Conservation (phyloP, 2,797 vertebrate species). For the Anas bernieri region DNA sequence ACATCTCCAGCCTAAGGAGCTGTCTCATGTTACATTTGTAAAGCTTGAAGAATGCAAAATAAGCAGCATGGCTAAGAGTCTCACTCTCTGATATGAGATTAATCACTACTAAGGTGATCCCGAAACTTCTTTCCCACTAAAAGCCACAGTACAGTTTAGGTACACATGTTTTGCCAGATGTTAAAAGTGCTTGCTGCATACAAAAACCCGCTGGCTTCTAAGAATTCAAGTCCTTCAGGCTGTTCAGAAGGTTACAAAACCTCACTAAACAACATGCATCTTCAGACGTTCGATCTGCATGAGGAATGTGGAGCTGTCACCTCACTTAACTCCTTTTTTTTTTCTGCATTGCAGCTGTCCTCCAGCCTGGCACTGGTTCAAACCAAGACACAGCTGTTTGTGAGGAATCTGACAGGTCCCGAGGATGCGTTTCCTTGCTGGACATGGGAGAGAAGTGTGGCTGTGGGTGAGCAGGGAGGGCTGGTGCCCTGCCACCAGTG, state of each 20-base stretch:
- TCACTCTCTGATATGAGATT: rapidly evolving
- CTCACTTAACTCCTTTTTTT: neutral
- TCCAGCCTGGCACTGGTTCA: neutral
- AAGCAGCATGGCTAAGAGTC: neutral
- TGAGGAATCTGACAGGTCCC: neutral
- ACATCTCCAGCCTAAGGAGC: neutral
- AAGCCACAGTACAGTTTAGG: rapidly evolving
- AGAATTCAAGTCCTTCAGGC: neutral
- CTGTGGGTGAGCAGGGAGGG: neutral
- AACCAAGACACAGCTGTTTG: neutral
- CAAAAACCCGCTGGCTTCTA: neutral
- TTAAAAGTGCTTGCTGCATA: neutral
- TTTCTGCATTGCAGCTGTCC: neutral
- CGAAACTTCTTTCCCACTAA: neutral
- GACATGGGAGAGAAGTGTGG: neutral
- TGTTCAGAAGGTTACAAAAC: neutral
- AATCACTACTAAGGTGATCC: neutral
- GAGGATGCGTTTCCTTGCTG: neutral
- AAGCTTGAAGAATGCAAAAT: neutral
- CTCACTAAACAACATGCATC: neutral
- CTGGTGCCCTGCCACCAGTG: neutral
- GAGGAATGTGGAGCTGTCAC: neutral
- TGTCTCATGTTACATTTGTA: rapidly evolving
- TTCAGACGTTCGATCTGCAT: rapidly evolving
- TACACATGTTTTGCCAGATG: rapidly evolving